Base-by-base conservation (phyloP, 2,888 invertebrate species). In the Heteromyza rotundicornis region DNA sequence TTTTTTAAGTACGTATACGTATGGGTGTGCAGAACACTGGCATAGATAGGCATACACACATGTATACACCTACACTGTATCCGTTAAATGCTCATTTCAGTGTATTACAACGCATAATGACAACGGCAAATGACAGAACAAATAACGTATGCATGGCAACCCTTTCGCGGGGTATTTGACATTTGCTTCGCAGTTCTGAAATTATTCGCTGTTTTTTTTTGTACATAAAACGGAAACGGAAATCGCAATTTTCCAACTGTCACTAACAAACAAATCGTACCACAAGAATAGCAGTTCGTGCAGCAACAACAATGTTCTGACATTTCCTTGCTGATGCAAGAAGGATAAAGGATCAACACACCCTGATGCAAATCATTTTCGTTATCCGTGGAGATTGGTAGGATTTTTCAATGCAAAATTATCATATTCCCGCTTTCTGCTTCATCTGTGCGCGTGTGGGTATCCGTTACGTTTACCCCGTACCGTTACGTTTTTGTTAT, bases 191-290 rank as follows among this genome's bases (percentile, higher is more conserved):
- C 20, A 5, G 47, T 20, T 19, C 7, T 47, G 5, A 47, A 47
- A 17, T 47, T 47, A 47, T 47, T 17, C 19, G 47, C 47, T 17
- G 20, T 5, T 47, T 47, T 19, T 47, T 47, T 8, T 20, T 47
- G 3, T n/a, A 40, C 40, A n/a, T n/a, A 10, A 12, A 40, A 40
- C 40, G 40, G 20, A 47, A 47, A 14, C 47, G 47, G 20, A 47
- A 47, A 47, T 54, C 35, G 36, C 36, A 54, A 54, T 54, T 54
- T 54, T 36, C 54, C 54, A 36, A 54, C 54, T 54, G 54, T 54
- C 54, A 54, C 5, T 17, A 36, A 23, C 54, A 54, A 20, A 20
- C 20, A 35, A 54, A 7, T 40, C 40, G 3, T n/a, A 40, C 5
- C 8, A 40, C 40, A 40, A 40, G 2, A 40, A 40, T n/a, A 40